phyloP scores from a whole-genome alignment of 2,888 invertebrate genomes.

The Ephialtes manifestator region DNA sequence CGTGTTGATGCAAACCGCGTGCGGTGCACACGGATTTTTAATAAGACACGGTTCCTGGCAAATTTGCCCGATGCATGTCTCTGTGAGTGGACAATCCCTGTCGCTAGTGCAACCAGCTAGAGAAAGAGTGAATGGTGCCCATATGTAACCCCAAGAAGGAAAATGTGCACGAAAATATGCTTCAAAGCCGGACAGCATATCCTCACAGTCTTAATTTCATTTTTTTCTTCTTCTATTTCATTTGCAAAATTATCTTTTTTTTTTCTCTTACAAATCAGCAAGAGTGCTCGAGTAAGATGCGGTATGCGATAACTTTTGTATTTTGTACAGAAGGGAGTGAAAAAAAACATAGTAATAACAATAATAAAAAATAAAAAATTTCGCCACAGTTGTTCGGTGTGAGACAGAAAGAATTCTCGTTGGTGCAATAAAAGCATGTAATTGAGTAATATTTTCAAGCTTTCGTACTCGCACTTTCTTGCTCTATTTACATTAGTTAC shows the following conservation, averaged over 20 bases:
- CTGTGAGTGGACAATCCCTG: slow-evolving; percentile 94
- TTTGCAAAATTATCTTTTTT: neutral
- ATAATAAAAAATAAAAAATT: slow-evolving; percentile 24
- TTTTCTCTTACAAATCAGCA: slow-evolving; percentile 17
- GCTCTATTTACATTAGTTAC: slow-evolving; percentile 81
- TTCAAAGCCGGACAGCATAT: slow-evolving; percentile 37
- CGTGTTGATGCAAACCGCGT: slow-evolving; percentile 95
- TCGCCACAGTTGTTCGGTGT: slow-evolving; percentile 36
- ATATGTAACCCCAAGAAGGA: slow-evolving; percentile 80
- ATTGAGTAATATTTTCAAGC: slow-evolving; percentile 30
- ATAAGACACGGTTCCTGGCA: slow-evolving; percentile 96
- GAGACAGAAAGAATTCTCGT: slow-evolving; percentile 26
- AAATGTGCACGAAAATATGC: slow-evolving; percentile 73
- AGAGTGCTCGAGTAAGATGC: slow-evolving; percentile 34
- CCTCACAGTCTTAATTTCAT: slow-evolving; percentile 12
- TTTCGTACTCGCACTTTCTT: slow-evolving; percentile 39
- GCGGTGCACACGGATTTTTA: slow-evolving; percentile 93
- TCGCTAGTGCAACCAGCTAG: slow-evolving; percentile 94
- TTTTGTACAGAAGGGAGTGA: slow-evolving; percentile 34
- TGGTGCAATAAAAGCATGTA: slow-evolving; percentile 50
- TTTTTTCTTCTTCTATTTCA: neutral
- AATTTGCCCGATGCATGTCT: slow-evolving; percentile 94
- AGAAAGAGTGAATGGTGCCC: slow-evolving; percentile 81
- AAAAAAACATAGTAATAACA: neutral
- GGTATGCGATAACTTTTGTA: slow-evolving; percentile 29